phyloP scores from a whole-genome alignment of 1,140 invertebrate species.

The Sarcophaga bullata region DNA sequence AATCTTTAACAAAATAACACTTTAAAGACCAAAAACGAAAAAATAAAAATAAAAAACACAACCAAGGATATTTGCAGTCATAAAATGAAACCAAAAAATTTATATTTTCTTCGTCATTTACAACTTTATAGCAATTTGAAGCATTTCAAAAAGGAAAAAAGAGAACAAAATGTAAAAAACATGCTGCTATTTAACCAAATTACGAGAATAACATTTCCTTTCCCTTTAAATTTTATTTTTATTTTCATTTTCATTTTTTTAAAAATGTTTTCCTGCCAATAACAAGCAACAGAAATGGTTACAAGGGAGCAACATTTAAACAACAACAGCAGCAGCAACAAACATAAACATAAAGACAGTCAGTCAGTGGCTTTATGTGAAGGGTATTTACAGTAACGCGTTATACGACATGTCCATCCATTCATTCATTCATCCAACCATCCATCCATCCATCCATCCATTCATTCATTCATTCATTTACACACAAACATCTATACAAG shows the following conservation, averaged over 20 bases:
- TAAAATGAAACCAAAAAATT: not conserved
- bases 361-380: not conserved
- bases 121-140: slow-evolving; percentile 14
- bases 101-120: not conserved
- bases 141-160: not conserved
- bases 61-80: too few species aligned
- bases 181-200: slow-evolving; percentile 12
- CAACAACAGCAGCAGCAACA: not conserved
- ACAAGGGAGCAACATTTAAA: not conserved
- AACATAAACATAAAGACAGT: not conserved
- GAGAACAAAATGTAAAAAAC: too few species aligned
- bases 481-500: too few species aligned
- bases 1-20: not conserved
- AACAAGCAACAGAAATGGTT: not conserved
- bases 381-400: too few species aligned
- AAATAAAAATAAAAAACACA: not conserved
- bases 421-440: too few species aligned
- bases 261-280: too few species aligned
- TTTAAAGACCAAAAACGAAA: not conserved
- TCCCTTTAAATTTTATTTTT: not conserved
- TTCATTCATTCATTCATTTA: too few species aligned
- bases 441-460: too few species aligned
- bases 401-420: too few species aligned
- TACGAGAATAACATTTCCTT: not conserved
- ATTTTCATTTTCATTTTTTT: too few species aligned